Evolutionary conservation across 30 jellyfish, hydroid and myxozoan species (phyloP).

Genomic region (Aurelia aurita): DNA sequence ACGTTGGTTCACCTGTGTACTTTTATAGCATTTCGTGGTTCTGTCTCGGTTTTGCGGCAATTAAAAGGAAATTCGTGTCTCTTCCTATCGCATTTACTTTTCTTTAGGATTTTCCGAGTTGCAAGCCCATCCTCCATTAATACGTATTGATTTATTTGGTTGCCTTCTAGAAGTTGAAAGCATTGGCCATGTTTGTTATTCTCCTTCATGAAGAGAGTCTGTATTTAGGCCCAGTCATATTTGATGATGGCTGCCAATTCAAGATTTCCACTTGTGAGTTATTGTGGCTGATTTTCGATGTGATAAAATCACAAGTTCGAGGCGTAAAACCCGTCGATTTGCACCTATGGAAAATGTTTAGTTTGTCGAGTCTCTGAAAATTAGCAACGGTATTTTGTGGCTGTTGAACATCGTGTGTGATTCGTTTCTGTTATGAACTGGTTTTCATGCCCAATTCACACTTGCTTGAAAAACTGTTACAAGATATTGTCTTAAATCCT

Average conservation of each 20-base stretch:
- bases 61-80: no score
- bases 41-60: no score
- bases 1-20: no score
- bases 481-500: not conserved
- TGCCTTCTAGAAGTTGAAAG: no score
- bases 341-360: constrained; percentile 22
- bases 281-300: constrained; percentile 35
- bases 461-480: not conserved
- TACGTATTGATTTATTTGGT: no score
- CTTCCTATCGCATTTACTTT: no score
- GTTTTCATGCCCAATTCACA: constrained; percentile 21
- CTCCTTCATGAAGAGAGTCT: not conserved
- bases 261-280: constrained; percentile 6
- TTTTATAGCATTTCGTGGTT: no score
- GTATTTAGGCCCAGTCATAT: not conserved
- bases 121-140: no score
- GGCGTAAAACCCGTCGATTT: constrained; percentile 51
- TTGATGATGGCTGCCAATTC: constrained; percentile 7
- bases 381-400: constrained; percentile 22
- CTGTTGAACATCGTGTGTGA: constrained; percentile 46
- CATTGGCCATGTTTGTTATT: no score
- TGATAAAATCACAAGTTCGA: constrained; percentile 14
- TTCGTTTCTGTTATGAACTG: constrained; percentile 4
- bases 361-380: not conserved
- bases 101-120: no score